Evolutionary conservation across 2,797 vertebrate genomes (phyloP).

Genomic region (Valencia hispanica): DNA sequence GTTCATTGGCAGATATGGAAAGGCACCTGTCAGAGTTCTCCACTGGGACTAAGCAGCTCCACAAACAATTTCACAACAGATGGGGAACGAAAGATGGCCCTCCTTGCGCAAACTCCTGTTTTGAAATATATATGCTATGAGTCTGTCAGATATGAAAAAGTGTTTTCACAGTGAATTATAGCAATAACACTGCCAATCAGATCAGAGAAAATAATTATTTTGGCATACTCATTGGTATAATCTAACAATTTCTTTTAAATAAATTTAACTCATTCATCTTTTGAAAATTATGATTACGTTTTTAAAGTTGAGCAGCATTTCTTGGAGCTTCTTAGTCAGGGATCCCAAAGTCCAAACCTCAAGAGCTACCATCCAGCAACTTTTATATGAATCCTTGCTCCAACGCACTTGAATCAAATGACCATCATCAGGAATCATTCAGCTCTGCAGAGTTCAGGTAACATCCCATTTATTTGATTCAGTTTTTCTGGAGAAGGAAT

Average conservation of each 20-base stretch:
- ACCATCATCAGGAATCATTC: neutral
- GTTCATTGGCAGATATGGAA: slow-evolving; percentile 66
- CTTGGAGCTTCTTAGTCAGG: neutral
- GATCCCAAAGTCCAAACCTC: neutral
- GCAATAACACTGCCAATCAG: neutral
- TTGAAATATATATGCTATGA: slow-evolving; percentile 23
- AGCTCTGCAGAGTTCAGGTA: no score
- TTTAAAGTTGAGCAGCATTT: no score
- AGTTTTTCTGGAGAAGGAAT: no score
- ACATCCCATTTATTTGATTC: no score
- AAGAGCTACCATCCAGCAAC: neutral
- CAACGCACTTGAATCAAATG: no score
- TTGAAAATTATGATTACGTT: neutral
- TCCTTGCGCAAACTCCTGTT: slow-evolving; percentile 38
- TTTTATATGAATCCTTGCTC: neutral
- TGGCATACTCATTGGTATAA: neutral
- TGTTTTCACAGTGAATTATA: neutral
- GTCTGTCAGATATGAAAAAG: neutral
- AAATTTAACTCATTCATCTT: no score
- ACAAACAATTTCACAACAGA: slow-evolving; percentile 64
- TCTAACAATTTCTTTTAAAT: neutral
- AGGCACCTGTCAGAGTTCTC: slow-evolving; percentile 73
- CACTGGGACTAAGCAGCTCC: slow-evolving; percentile 48
- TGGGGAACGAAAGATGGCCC: slow-evolving; percentile 56
- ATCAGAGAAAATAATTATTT: no score